Evolutionary conservation across 2,797 vertebrate genomes (phyloP).

Genomic region (Premnoplex brunnescens): DNA sequence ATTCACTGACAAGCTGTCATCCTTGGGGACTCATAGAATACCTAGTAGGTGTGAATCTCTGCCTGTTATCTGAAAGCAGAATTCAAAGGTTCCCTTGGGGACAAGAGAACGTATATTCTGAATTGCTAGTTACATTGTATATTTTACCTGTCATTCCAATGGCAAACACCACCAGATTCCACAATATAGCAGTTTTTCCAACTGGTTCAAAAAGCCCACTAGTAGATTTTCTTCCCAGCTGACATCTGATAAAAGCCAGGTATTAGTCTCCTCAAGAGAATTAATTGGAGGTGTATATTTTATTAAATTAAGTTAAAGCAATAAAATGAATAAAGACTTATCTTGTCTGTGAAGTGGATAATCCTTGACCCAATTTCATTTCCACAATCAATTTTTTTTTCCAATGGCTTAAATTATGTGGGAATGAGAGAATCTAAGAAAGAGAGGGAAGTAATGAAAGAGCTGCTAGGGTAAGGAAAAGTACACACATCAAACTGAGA

Average conservation of each 20-base stretch:
- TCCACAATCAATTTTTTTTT: neutral
- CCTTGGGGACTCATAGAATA: neutral
- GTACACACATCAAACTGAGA: neutral
- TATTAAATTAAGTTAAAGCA: neutral
- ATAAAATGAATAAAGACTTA: neutral
- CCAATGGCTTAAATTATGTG: neutral
- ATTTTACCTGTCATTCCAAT: neutral
- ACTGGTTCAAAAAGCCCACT: neutral
- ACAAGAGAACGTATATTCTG: neutral
- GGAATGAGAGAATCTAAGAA: neutral
- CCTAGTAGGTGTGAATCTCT: neutral
- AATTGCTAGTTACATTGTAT: neutral
- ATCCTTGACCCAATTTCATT: neutral
- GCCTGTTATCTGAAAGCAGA: conserved; percentile 12
- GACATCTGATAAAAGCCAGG: neutral
- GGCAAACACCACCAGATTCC: neutral
- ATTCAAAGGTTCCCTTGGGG: neutral
- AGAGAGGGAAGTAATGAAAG: neutral
- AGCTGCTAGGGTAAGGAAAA: neutral
- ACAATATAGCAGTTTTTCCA: neutral
- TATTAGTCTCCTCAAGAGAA: neutral
- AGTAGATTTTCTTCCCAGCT: neutral
- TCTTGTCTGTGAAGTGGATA: neutral
- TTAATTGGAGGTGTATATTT: neutral
- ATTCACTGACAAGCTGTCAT: neutral